phyloP scores from a whole-genome alignment of 2,888 invertebrate species.

The Sarcophaga carnaria region DNA sequence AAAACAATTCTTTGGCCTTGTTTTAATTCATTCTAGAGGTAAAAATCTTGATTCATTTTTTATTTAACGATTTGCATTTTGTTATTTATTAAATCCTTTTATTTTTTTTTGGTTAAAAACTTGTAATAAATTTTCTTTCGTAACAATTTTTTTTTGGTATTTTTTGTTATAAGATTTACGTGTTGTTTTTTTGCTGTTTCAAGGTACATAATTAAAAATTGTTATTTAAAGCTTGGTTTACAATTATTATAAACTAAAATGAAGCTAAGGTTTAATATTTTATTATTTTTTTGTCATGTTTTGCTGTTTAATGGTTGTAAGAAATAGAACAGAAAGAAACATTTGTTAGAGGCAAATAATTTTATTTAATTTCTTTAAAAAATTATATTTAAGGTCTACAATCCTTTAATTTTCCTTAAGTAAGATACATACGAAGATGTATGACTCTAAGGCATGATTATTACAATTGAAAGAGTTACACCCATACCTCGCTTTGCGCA shows the following conservation, averaged over 20 bases:
- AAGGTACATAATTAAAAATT: conserved; percentile 66
- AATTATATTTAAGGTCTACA: too few relatives aligned
- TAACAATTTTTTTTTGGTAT: conserved; percentile 38
- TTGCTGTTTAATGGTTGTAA: background rate
- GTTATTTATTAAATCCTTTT: conserved; percentile 7
- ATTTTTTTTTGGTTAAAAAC: conserved; percentile 39
- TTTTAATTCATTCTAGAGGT: conserved; percentile 58
- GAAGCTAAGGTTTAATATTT: conserved; percentile 44
- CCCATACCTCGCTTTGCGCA: too few relatives aligned
- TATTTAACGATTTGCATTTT: conserved; percentile 33
- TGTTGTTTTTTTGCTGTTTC: conserved; percentile 38
- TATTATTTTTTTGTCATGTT: background rate
- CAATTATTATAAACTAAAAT: conserved; percentile 60
- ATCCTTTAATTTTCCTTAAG: too few relatives aligned
- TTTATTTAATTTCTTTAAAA: too few relatives aligned
- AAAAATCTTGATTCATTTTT: conserved; percentile 54
- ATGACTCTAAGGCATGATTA: too few relatives aligned
- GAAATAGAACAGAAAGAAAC: background rate
- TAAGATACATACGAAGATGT: too few relatives aligned
- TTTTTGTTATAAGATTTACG: conserved; percentile 22
- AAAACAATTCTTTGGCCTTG: conserved; percentile 67
- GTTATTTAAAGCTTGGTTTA: conserved; percentile 65
- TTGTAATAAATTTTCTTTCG: conserved; percentile 35
- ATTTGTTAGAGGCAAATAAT: background rate
- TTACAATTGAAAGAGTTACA: too few relatives aligned